Evolutionary conservation across 2,888 invertebrate genomes (phyloP), one percentile per base, ranked within the genome.

Genomic region (Criorhina ranunculi): DNA sequence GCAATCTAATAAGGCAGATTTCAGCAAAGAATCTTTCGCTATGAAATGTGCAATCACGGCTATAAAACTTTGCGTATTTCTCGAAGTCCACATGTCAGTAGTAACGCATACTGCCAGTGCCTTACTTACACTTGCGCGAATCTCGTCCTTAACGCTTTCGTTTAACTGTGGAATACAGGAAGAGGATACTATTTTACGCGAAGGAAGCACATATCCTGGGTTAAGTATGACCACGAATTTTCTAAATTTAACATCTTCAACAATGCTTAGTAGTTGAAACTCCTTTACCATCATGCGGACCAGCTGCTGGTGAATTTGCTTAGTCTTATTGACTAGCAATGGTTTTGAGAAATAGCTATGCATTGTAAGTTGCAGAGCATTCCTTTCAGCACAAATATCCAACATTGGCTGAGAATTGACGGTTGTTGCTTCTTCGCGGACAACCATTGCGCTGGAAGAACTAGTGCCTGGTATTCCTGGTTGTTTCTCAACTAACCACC

Each of bases 401-500:
- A 24, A 24, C 24, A 24, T 6, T 40, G 40, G n/a, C n/a, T n/a
- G n/a, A n/a, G n/a, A n/a, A n/a, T n/a, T 40, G 40, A 40, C 8
- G n/a, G n/a, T 3, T 3, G n/a, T 40, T 40, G n/a, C 1, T n/a
- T 12, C 40, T 40, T 40, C 40, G 9, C 1, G n/a, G 9, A 12
- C 40, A 9, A 40, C n/a, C n/a, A 40, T 40, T 40, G 40, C n/a
- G 40, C 40, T 40, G 40, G n/a, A 40, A 40, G 40, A 40, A 40
- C 40, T 40, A n/a, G 40, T 11, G 12, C 40, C n/a, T 40, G n/a
- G n/a, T 40, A 40, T 40, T 40, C 8, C n/a, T n/a, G 40, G 40
- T 40, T 40, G 40, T 40, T 40, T 40, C n/a, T 40, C n/a, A 40
- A n/a, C 40, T 35, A 35, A 35, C 35, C 35, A 0, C 35, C 35